Evolutionary conservation across 2,113 vertebrate genomes (phyloP).

Genomic region (Vicugna pacos): DNA sequence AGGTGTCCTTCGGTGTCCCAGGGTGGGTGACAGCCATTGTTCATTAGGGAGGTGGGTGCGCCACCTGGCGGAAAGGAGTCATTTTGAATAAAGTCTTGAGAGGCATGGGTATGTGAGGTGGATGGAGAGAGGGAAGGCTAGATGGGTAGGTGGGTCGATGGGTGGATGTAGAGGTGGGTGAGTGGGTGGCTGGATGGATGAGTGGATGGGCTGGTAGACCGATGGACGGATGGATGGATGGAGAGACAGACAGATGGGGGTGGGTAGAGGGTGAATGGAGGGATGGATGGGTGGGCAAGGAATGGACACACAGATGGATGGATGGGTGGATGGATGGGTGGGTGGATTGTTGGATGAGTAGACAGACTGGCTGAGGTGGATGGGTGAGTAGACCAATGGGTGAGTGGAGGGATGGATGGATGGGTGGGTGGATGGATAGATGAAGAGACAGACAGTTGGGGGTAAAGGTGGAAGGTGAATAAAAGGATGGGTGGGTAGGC

Average conservation of each 20-base stretch:
- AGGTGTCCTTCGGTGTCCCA: too few relatives aligned
- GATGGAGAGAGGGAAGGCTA: not conserved
- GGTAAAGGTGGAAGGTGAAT: too few relatives aligned
- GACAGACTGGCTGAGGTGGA: too few relatives aligned
- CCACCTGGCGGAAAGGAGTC: not conserved
- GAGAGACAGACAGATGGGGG: not conserved
- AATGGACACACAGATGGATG: not conserved
- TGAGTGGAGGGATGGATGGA: too few relatives aligned
- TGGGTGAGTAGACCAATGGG: not conserved
- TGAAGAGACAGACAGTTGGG: not conserved
- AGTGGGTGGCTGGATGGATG: not conserved
- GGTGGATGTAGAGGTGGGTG: too few relatives aligned
- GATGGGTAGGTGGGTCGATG: not conserved
- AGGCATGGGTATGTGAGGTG: fast-evolving
- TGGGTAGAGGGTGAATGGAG: not conserved
- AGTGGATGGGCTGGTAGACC: too few relatives aligned
- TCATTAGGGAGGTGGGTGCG: not conserved
- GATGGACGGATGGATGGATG: too few relatives aligned
- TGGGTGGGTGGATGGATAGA: too few relatives aligned
- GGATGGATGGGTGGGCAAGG: not conserved
- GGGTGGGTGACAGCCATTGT: too few relatives aligned
- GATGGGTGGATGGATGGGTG: not conserved
- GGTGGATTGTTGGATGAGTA: not conserved
- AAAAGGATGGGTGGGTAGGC: too few relatives aligned
- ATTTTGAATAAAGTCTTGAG: not conserved